A percentile compares a stretch with the other conserved stretches of the same genome.
These are phyloP conservation scores for Panopea generosa DNA, from an alignment of 2,888 invertebrate species.

Conservation along the genomic window DNA sequence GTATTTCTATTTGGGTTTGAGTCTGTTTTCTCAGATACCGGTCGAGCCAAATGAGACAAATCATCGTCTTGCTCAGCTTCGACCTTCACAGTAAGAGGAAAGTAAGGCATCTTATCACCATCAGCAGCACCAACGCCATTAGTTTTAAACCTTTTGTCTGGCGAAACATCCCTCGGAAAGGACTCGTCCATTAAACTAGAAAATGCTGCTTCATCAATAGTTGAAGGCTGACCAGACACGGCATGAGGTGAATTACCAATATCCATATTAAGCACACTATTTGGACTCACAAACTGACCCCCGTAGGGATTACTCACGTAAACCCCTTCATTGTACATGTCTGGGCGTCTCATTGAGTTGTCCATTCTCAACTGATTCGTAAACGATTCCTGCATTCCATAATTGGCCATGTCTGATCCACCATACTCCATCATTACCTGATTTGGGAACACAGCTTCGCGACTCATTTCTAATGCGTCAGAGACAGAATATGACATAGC, in stretches of 20 bases:
- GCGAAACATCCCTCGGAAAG: conserved; percentile 40
- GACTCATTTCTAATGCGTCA: conserved; percentile 59
- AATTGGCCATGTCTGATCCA: conserved; percentile 26
- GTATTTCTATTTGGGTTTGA: background rate
- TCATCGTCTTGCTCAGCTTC: conserved; percentile 79
- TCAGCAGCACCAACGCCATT: conserved; percentile 49
- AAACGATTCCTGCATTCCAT: conserved; percentile 43
- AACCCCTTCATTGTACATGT: conserved; percentile 39
- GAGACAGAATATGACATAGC: conserved; percentile 52
- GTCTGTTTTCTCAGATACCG: conserved; percentile 49
- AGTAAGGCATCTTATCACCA: conserved; percentile 64
- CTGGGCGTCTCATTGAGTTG: conserved; percentile 25
- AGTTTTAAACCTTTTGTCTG: conserved; percentile 41
- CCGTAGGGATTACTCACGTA: conserved; percentile 48
- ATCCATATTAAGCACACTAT: conserved; percentile 58
- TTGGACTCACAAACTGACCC: conserved; percentile 61
- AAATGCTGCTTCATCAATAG: conserved; percentile 75
- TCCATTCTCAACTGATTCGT: conserved; percentile 46
- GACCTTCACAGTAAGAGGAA: conserved; percentile 56
- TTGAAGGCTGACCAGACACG: conserved; percentile 50
- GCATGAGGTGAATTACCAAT: conserved; percentile 20
- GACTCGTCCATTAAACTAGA: conserved; percentile 71
- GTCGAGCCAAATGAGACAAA: conserved; percentile 74
- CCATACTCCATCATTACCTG: conserved; percentile 44
- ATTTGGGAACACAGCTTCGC: conserved; percentile 57